Evolutionary conservation across 92 coral and sea anemone genomes (phyloP), one percentile per base, ranked within the genome.

Genomic region (Zoanthus sansibaricus): DNA sequence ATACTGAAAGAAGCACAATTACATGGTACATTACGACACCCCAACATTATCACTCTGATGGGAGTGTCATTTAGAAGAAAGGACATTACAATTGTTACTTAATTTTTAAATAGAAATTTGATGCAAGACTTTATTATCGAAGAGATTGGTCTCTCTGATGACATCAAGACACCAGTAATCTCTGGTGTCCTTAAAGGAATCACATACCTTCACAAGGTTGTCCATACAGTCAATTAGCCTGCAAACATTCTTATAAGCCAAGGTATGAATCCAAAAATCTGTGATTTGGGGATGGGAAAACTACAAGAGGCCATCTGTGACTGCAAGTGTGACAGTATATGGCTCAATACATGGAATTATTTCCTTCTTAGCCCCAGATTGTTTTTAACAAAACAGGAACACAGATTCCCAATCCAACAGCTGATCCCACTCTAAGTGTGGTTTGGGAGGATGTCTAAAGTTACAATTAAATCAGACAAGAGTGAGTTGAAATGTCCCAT

Each of bases 271-370:
- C 86, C 89, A 6, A 91, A 91, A 85, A 51, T 87, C 9, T 87
- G 93, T 83, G 93, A 91, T 77, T 91, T 91, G 83, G 93, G 91
- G 9, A 84, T 91, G 37, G 88, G 88, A 12, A 88, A 85, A 44
- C 54, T 91, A 78, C 71, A 33, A 66, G 80, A 84, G 87, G 62
- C 64, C 79, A 67, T 74, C 88, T 46, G 87, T 91, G 51, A 87
- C 86, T 21, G 79, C 78, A 67, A 87, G 82, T 72, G 33, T 87
- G 25, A 87, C 86, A 5, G 45, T 71, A 14, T 52, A 18, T 56
- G 90, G 90, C 48, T 87, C 86, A 0, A 55, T 87, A 20, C 82
- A 59, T 79, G 91, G 93, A 52, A 86, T 89, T 7, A 58, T 86
- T 44, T 69, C 92, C 7, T 90, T 25, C 83, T 52, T 86, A 30